These are phyloP conservation scores for Ascidia mentula DNA, from an alignment of 23 tunicate genomes.

Conservation along the genomic window DNA sequence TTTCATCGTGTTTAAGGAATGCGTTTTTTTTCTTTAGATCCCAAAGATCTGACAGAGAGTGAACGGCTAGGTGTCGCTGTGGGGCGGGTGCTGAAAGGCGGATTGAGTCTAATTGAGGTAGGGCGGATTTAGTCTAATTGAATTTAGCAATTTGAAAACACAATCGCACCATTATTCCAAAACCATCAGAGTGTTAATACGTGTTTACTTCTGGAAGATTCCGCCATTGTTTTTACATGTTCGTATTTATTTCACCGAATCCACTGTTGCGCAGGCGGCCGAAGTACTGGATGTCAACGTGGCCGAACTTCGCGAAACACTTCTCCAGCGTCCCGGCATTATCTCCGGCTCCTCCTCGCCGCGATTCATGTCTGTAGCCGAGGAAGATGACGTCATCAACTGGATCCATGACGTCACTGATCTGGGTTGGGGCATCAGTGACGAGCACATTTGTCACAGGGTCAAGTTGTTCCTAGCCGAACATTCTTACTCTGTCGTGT, in stretches of 20 bases:
- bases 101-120: neutral
- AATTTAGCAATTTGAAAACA: neutral
- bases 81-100: neutral
- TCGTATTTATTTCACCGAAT: too few species aligned
- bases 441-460: slow-evolving; percentile 20
- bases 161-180: neutral
- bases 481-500: slow-evolving; percentile 20
- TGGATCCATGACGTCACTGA: slow-evolving; percentile 71
- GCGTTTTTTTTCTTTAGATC: neutral
- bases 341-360: slow-evolving; percentile 23
- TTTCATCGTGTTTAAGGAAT: too few species aligned
- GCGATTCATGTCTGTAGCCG: slow-evolving; percentile 10
- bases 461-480: slow-evolving; percentile 35
- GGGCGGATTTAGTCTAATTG: neutral
- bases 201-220: neutral
- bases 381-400: slow-evolving; percentile 42
- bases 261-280: neutral
- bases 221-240: too few species aligned
- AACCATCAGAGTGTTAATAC: neutral
- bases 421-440: slow-evolving; percentile 45
- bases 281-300: slow-evolving; percentile 13
- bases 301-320: slow-evolving; percentile 26
- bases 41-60: neutral
- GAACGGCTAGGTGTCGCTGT: slow-evolving; percentile 3
- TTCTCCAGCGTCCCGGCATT: slow-evolving; percentile 23